Evolutionary conservation across 2,888 invertebrate genomes (phyloP).

Genomic region (Nemotelus nigrinus): DNA sequence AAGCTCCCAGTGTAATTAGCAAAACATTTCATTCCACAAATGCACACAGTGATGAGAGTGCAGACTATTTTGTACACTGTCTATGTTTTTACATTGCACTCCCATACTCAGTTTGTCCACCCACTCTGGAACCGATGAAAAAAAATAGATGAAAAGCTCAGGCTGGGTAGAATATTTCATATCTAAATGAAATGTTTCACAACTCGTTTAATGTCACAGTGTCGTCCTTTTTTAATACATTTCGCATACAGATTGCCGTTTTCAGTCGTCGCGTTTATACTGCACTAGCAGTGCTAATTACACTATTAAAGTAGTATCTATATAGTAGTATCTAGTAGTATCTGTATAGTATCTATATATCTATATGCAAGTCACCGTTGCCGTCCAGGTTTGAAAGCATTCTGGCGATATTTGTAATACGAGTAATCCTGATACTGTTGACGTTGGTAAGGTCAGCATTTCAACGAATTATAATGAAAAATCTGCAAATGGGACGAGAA

Average conservation of each 20-base stretch:
- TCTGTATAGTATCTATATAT: too few relatives aligned
- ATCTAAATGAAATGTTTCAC: constrained; percentile 18
- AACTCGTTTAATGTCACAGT: constrained; percentile 6
- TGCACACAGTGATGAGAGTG: not conserved
- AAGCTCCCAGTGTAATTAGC: constrained; percentile 25
- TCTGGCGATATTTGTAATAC: too few relatives aligned
- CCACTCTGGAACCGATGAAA: not conserved
- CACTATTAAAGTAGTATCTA: not conserved
- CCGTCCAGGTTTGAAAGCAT: too few relatives aligned
- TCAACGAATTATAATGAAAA: too few relatives aligned
- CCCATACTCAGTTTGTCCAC: not conserved
- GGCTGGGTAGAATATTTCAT: not conserved
- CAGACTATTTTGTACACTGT: not conserved
- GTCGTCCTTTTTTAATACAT: not conserved
- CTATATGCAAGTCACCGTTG: too few relatives aligned
- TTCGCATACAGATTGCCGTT: constrained; percentile 2
- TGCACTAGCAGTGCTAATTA: not conserved
- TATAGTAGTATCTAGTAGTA: not conserved
- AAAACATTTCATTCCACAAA: constrained; percentile 27
- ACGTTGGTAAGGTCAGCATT: too few relatives aligned
- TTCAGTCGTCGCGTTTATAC: not conserved
- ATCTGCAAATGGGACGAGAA: too few relatives aligned
- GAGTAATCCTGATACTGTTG: too few relatives aligned
- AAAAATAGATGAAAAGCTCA: not conserved
- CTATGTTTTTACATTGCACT: not conserved